A percentile compares a stretch with the other conserved stretches of the same genome.
phyloP scores from a whole-genome alignment of 2,113 vertebrate genomes.

The Clinocottus analis region DNA sequence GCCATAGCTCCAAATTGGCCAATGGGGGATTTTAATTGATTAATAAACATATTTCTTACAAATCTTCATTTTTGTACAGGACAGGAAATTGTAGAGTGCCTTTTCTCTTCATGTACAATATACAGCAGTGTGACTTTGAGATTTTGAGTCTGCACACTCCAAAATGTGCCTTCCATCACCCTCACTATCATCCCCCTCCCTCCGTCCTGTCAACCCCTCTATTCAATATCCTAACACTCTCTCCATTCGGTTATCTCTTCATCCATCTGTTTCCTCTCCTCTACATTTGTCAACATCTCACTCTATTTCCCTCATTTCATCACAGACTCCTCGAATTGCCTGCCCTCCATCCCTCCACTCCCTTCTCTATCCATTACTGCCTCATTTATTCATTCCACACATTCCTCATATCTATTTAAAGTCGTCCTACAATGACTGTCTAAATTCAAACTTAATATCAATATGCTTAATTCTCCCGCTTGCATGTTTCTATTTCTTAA shows the following conservation, averaged over 20 bases:
- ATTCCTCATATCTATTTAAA: slow-evolving; percentile 13
- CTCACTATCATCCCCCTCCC: neutral
- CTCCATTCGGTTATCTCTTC: slow-evolving; percentile 14
- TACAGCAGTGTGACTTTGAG: slow-evolving; percentile 36
- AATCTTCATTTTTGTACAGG: neutral
- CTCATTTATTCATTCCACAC: slow-evolving; percentile 40
- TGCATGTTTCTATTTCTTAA: slow-evolving; percentile 1
- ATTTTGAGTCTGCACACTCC: slow-evolving; percentile 1
- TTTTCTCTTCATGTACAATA: neutral
- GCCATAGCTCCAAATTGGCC: neutral
- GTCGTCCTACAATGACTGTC: slow-evolving; percentile 35
- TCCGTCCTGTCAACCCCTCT: slow-evolving; percentile 2
- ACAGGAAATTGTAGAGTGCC: no score
- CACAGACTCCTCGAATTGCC: slow-evolving; percentile 14
- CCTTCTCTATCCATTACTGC: slow-evolving; percentile 26
- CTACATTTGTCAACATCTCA: slow-evolving; percentile 19
- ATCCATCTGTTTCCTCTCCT: slow-evolving; percentile 24
- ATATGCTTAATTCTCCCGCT: slow-evolving; percentile 14
- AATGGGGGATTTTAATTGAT: neutral
- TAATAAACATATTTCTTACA: neutral
- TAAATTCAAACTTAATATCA: slow-evolving; percentile 47
- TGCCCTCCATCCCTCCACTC: slow-evolving; percentile 15
- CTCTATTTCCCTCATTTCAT: slow-evolving; percentile 43
- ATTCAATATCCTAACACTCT: neutral
- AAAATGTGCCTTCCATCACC: neutral